Conservation (phyloP, 2,888 invertebrate species). For the Lordiphosa fenestrarum region DNA sequence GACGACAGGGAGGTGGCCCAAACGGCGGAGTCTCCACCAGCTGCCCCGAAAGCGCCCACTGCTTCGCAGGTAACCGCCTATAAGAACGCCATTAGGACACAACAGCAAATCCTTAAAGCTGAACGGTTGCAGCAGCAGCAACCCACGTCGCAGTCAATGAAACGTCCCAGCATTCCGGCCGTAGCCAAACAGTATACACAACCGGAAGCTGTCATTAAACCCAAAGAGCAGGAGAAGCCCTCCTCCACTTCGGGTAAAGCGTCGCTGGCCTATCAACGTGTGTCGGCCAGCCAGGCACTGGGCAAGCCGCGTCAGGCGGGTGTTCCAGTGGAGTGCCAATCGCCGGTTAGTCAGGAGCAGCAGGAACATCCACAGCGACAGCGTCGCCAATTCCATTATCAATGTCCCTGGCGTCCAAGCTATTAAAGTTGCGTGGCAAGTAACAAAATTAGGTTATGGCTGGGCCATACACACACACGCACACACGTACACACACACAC, state of each 20-base stretch:
- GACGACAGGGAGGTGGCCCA: too few relatives aligned
- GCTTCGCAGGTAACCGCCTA: slow-evolving; percentile 34
- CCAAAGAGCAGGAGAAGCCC: background rate
- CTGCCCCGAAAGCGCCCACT: slow-evolving; percentile 13
- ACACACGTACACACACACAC: slow-evolving; percentile 5
- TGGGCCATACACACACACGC: background rate
- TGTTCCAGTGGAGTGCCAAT: background rate
- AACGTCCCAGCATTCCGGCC: background rate
- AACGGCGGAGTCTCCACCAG: too few relatives aligned
- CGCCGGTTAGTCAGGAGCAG: slow-evolving; percentile 2
- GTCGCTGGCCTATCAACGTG: background rate
- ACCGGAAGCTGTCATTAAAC: background rate
- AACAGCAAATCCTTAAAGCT: slow-evolving; percentile 43
- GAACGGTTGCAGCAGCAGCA: slow-evolving; percentile 23
- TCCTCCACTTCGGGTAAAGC: background rate
- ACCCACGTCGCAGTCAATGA: background rate
- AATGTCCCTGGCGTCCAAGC: slow-evolving; percentile 40
- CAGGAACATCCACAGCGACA: slow-evolving; percentile 25
- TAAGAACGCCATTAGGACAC: slow-evolving; percentile 29
- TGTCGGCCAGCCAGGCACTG: background rate
- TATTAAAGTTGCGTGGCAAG: slow-evolving; percentile 12
- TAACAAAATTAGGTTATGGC: slow-evolving; percentile 1
- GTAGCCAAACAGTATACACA: background rate
- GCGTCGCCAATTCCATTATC: slow-evolving; percentile 30
- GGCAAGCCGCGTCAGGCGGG: background rate